A percentile compares a stretch with the other conserved stretches of the same genome.
Conservation (phyloP, 1,140 invertebrate species). For the Drosophila nikananu region DNA sequence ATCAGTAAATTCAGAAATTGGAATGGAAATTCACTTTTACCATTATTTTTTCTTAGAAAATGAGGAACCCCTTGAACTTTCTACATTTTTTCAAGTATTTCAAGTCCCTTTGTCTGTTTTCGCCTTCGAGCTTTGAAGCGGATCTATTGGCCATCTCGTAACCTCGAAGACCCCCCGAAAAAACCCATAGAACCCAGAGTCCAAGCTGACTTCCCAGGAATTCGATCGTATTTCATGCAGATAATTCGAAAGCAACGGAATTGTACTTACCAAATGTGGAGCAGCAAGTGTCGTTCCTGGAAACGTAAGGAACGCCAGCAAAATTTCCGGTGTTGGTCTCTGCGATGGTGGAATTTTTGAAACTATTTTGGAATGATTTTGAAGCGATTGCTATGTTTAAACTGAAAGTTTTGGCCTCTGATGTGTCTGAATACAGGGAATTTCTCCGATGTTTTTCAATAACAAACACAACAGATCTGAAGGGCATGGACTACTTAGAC, state of each 20-base stretch:
- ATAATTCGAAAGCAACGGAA: neutral
- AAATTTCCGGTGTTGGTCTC: neutral
- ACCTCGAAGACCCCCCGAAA: neutral
- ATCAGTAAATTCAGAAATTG: too few relatives aligned
- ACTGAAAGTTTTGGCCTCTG: neutral
- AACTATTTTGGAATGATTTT: conserved; percentile 6
- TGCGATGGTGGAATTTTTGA: conserved; percentile 1
- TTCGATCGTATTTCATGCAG: neutral
- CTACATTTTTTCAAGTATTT: neutral
- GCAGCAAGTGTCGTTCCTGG: conserved; percentile 2
- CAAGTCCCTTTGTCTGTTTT: neutral
- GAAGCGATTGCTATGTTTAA: neutral
- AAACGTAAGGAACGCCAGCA: neutral
- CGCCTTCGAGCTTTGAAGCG: neutral
- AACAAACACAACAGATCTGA: neutral
- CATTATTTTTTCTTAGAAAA: neutral
- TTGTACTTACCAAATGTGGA: conserved; percentile 3
- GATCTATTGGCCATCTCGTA: too few relatives aligned
- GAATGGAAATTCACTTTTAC: neutral
- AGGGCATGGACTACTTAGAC: neutral
- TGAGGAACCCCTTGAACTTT: neutral
- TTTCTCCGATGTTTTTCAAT: neutral
- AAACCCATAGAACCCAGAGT: neutral
- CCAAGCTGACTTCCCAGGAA: conserved; percentile 2
- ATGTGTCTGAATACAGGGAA: neutral